Percentiles rank a stretch among this genome's conserved stretches.
Evolutionary conservation across 2,113 vertebrate genomes (phyloP).

Genomic region (Tangachromis dhanisi): DNA sequence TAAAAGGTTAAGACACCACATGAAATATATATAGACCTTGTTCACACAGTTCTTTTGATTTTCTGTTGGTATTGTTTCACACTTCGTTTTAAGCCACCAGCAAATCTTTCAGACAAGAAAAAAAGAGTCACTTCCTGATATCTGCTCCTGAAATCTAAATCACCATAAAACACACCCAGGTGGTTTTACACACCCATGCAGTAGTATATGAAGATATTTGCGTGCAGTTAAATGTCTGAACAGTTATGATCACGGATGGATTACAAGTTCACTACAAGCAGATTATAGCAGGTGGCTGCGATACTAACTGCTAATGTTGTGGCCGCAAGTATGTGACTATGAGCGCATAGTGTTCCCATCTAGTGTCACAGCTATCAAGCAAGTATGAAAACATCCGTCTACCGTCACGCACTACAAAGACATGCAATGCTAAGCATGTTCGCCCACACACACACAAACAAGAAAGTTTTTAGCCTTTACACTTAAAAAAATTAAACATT

Average conservation of each 20-base stretch:
- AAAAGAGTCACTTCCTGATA: neutral
- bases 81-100: neutral
- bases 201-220: neutral
- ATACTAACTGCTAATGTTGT: conserved; percentile 30
- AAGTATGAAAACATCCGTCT: neutral
- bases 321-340: neutral
- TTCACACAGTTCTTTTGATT: neutral
- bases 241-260: neutral
- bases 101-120: neutral
- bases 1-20: neutral
- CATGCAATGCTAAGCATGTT: neutral
- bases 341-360: neutral
- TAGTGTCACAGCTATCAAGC: neutral
- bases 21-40: neutral
- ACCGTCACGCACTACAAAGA: neutral
- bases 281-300: conserved; percentile 22
- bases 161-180: neutral
- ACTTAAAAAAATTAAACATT: neutral
- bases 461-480: neutral
- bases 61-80: neutral
- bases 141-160: neutral
- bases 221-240: neutral
- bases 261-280: neutral
- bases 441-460: neutral
- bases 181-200: neutral